phyloP scores from a whole-genome alignment of 2,888 invertebrate species.

The Meiosimyza platycephala region DNA sequence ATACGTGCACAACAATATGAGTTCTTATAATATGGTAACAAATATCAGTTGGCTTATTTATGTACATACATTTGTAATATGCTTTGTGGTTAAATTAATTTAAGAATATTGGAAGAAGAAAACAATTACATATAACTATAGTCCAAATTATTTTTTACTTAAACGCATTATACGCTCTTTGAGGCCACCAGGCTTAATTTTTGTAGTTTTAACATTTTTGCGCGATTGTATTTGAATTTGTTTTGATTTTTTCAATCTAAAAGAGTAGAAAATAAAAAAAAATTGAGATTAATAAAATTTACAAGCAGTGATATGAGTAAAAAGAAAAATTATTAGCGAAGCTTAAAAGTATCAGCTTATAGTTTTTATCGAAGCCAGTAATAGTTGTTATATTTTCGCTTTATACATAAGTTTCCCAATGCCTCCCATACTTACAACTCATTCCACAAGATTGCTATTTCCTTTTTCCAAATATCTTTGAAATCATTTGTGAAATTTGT shows the following conservation, averaged over 20 bases:
- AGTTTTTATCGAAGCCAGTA: too few species aligned
- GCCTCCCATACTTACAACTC: conserved; percentile 75
- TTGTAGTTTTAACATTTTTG: conserved; percentile 57
- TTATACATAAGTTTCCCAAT: not conserved
- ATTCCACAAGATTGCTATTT: conserved; percentile 84
- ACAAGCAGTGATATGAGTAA: too few species aligned
- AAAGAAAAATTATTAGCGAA: too few species aligned
- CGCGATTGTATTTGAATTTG: conserved; percentile 57
- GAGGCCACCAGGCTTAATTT: conserved; percentile 61
- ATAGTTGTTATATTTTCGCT: too few species aligned
- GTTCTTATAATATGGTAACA: too few species aligned
- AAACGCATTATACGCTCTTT: conserved; percentile 64
- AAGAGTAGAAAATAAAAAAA: conserved; percentile 5
- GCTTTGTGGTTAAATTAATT: too few species aligned
- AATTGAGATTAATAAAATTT: not conserved
- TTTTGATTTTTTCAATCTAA: conserved; percentile 63
- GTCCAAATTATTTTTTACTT: conserved; percentile 49
- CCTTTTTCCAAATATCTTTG: conserved; percentile 94
- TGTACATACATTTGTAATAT: too few species aligned
- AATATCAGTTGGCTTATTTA: too few species aligned
- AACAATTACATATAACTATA: too few species aligned
- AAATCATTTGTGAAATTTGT: conserved; percentile 91
- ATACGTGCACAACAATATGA: too few species aligned
- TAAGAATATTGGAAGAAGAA: too few species aligned
- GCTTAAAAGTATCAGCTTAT: too few species aligned